phyloP scores from a whole-genome alignment of 1,140 invertebrate genomes.

The Formica exsecta region DNA sequence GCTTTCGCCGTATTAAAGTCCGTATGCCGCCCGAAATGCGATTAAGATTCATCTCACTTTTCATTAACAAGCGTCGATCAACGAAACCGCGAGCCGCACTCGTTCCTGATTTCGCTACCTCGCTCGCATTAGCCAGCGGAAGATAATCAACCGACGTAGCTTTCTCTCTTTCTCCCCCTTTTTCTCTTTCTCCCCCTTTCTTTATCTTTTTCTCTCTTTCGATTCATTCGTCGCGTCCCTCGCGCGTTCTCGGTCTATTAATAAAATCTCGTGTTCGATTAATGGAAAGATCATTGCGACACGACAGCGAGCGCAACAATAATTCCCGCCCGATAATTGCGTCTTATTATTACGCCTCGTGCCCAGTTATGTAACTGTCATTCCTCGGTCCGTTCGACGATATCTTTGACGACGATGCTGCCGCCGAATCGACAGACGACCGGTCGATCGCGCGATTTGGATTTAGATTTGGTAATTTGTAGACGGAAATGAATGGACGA shows the following conservation, averaged over 20 bases:
- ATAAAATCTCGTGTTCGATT: constrained; percentile 49
- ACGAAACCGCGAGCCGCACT: constrained; percentile 39
- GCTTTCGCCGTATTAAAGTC: too few species aligned
- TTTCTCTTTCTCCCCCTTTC: not conserved
- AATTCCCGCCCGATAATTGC: constrained; percentile 71
- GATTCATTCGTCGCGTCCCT: constrained; percentile 4
- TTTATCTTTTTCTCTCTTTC: not conserved
- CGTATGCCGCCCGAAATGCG: constrained; percentile 11
- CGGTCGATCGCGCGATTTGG: constrained; percentile 81
- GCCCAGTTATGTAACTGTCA: constrained; percentile 66
- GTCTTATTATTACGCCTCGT: constrained; percentile 62
- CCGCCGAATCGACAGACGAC: not conserved
- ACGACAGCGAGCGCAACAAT: constrained; percentile 74
- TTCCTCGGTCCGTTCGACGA: not conserved
- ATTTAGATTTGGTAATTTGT: constrained; percentile 85
- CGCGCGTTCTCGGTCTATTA: constrained; percentile 43
- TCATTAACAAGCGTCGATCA: constrained; percentile 19
- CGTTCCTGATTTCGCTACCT: constrained; percentile 70
- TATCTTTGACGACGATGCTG: constrained; percentile 45
- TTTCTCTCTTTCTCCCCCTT: constrained; percentile 27
- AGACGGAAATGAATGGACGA: constrained; percentile 84
- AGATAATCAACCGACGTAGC: constrained; percentile 66
- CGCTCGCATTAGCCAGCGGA: constrained; percentile 50
- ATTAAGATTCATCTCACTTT: constrained; percentile 19
- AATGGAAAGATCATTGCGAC: constrained; percentile 73